Conservation (phyloP, 2,888 invertebrate species). For the Sphaerophoria rueppellii region DNA sequence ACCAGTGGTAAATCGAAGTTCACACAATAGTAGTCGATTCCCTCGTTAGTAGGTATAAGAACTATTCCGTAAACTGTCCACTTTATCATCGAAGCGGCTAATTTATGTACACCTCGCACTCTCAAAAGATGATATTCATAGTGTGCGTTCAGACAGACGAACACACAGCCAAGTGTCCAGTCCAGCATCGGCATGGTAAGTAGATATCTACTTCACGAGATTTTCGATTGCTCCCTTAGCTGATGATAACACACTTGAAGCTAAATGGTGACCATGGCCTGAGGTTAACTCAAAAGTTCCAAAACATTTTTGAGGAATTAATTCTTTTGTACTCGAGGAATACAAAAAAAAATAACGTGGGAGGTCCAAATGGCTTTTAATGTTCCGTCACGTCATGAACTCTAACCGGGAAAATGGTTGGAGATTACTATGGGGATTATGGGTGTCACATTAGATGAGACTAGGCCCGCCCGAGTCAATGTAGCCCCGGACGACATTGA, state of each 20-base stretch:
- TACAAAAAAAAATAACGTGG: constrained; percentile 28
- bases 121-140: constrained; percentile 49
- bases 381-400: not conserved
- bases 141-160: constrained; percentile 40
- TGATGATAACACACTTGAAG: constrained; percentile 54
- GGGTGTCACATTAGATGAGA: constrained; percentile 5
- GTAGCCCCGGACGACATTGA: not conserved
- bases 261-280: constrained; percentile 20
- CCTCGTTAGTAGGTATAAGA: constrained; percentile 7
- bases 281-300: not conserved
- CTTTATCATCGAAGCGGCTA: constrained; percentile 69
- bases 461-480: not conserved
- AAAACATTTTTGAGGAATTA: constrained; percentile 8
- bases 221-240: constrained; percentile 52
- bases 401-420: not conserved
- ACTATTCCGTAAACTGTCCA: constrained; percentile 65
- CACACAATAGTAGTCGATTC: too few species aligned
- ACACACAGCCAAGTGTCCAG: constrained; percentile 57
- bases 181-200: constrained; percentile 6
- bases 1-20: too few species aligned
- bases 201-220: constrained; percentile 42
- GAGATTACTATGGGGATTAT: constrained; percentile 1
- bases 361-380: constrained; percentile 35
- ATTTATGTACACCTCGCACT: constrained; percentile 71
- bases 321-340: not conserved